phyloP scores from a whole-genome alignment of 2,797 vertebrate genomes.

The Melanotaenia parkinsoni region DNA sequence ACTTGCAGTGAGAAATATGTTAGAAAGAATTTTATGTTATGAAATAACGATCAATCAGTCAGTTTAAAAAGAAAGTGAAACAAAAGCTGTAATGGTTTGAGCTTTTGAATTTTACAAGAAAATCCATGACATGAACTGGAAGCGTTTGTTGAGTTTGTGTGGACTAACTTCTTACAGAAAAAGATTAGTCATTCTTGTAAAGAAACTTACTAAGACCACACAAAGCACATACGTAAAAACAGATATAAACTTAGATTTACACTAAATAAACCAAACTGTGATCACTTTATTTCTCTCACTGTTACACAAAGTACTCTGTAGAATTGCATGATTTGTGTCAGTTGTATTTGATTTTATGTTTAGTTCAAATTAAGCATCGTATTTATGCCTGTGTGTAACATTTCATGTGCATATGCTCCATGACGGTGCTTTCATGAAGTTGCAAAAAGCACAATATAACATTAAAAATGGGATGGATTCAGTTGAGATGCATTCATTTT shows the following conservation, averaged over 20 bases:
- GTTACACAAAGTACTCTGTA: constrained; percentile 31
- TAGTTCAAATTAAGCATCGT: constrained; percentile 61
- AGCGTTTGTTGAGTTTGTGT: constrained; percentile 2
- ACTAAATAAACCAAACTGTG: constrained; percentile 42
- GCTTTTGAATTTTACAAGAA: background rate
- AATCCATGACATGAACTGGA: background rate
- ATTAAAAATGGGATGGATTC: background rate
- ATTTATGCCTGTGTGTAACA: constrained; percentile 73
- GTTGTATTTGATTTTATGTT: constrained; percentile 61
- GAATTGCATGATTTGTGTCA: constrained; percentile 71
- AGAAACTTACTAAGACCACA: constrained; percentile 11
- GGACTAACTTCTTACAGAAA: background rate
- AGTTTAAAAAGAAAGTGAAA: background rate
- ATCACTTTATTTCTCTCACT: constrained; percentile 22
- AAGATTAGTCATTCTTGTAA: background rate
- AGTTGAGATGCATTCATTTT: background rate
- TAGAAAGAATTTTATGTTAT: background rate
- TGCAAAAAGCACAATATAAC: constrained; percentile 32
- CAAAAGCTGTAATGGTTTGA: background rate
- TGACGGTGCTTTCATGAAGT: constrained; percentile 37
- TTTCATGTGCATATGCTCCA: constrained; percentile 65
- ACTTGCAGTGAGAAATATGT: background rate
- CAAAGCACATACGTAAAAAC: constrained; percentile 46
- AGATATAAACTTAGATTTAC: constrained; percentile 17
- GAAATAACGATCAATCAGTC: background rate